Evolutionary conservation across 1,140 invertebrate species (phyloP).

Genomic region (Arion vulgaris): DNA sequence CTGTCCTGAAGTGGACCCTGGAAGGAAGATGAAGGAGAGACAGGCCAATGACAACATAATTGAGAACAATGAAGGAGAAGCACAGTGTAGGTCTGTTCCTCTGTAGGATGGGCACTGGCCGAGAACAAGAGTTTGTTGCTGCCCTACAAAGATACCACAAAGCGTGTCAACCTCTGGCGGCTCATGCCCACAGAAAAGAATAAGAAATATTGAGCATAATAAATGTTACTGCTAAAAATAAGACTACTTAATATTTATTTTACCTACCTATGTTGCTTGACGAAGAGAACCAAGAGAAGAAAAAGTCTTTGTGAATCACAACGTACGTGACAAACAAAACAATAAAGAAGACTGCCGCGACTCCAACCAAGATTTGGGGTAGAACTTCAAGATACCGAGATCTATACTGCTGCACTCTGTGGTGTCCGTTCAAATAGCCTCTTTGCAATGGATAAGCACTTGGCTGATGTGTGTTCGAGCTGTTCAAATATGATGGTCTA

Average conservation of each 20-base stretch:
- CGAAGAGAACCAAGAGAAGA: slow-evolving; percentile 38
- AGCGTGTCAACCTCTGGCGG: too few species aligned
- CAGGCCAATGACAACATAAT: too few species aligned
- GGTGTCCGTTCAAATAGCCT: background rate
- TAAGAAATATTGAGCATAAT: too few species aligned
- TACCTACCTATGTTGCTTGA: slow-evolving; percentile 29
- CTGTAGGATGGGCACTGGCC: too few species aligned
- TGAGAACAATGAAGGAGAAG: too few species aligned
- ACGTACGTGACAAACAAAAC: slow-evolving; percentile 44
- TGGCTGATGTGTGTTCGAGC: background rate
- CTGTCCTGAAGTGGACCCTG: too few species aligned
- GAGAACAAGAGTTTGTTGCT: too few species aligned
- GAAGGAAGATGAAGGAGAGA: too few species aligned
- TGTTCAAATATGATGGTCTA: slow-evolving; percentile 11
- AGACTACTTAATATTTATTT: background rate
- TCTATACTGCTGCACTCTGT: slow-evolving; percentile 36
- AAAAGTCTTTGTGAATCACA: slow-evolving; percentile 41
- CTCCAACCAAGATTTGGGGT: slow-evolving; percentile 35
- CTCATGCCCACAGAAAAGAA: too few species aligned
- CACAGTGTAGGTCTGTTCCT: too few species aligned
- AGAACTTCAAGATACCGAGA: slow-evolving; percentile 29
- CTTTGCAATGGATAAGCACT: slow-evolving; percentile 37
- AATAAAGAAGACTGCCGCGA: slow-evolving; percentile 54
- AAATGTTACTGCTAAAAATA: too few species aligned
- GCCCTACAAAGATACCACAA: too few species aligned